Percentiles rank a stretch among this genome's conserved stretches.
Conservation (phyloP, 2,888 invertebrate genomes). For the Agriotes lineatus region DNA sequence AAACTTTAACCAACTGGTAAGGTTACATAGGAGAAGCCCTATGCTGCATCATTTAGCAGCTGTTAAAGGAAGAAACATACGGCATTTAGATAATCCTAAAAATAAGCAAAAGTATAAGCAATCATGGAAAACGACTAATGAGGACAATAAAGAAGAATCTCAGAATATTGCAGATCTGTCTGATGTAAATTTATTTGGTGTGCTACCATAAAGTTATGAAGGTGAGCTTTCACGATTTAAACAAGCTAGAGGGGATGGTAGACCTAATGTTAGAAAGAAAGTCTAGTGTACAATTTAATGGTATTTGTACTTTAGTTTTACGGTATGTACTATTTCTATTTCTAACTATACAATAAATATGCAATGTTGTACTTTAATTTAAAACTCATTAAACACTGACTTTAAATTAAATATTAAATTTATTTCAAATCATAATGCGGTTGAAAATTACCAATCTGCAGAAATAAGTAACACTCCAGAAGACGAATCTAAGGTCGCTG, state of each 20-base stretch:
- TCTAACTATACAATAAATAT: too few species aligned
- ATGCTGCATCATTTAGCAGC: conserved; percentile 53
- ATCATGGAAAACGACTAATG: too few species aligned
- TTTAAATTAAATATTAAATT: too few species aligned
- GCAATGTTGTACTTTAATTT: too few species aligned
- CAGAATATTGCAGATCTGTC: conserved; percentile 56
- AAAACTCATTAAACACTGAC: too few species aligned
- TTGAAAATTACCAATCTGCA: too few species aligned
- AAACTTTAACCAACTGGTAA: conserved; percentile 49
- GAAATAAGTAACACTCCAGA: too few species aligned
- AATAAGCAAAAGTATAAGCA: conserved; percentile 31
- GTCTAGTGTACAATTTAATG: not conserved
- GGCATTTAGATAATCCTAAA: conserved; percentile 42
- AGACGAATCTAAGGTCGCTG: not conserved
- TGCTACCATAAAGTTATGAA: conserved; percentile 62
- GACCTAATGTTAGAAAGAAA: not conserved
- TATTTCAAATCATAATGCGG: too few species aligned
- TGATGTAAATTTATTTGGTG: conserved; percentile 63
- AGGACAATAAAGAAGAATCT: conserved; percentile 22
- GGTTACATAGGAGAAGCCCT: conserved; percentile 51
- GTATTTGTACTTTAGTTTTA: not conserved
- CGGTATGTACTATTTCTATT: too few species aligned
- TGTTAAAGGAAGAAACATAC: conserved; percentile 52
- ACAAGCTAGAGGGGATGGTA: conserved; percentile 57
- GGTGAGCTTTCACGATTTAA: conserved; percentile 62